These are phyloP conservation scores for Trichonephila clavipes DNA, from an alignment of 1,140 invertebrate genomes.

Conservation along the genomic window DNA sequence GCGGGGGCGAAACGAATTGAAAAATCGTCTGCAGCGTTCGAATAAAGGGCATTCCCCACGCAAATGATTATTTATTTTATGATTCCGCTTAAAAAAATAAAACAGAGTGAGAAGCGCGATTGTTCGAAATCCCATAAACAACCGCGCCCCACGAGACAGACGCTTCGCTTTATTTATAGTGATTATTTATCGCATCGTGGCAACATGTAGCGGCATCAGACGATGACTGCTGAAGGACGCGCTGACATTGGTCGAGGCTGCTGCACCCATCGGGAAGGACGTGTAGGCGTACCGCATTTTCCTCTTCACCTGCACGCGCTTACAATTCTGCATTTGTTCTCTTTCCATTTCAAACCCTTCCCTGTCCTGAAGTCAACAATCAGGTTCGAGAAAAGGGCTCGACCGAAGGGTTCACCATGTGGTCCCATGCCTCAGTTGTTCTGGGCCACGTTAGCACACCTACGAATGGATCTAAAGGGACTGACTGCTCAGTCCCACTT, in stretches of 20 bases:
- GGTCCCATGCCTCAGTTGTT: no score
- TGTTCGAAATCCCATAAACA: conserved; percentile 31
- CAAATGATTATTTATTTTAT: neutral
- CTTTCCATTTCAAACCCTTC: neutral
- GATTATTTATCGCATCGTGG: conserved; percentile 30
- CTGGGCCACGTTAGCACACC: no score
- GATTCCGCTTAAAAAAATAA: conserved; percentile 5
- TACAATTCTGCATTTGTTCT: neutral
- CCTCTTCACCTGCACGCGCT: conserved; percentile 5
- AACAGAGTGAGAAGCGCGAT: neutral
- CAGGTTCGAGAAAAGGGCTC: neutral
- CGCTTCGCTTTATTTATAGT: conserved; percentile 27
- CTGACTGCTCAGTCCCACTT: no score
- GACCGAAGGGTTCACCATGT: neutral
- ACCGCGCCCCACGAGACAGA: conserved; percentile 11
- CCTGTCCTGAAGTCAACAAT: neutral
- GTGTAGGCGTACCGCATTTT: conserved; percentile 22
- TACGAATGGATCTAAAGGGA: no score
- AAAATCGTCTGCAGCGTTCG: neutral
- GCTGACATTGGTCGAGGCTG: conserved; percentile 33
- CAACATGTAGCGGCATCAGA: conserved; percentile 33
- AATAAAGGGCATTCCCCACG: conserved; percentile 29
- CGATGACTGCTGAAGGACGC: conserved; percentile 24
- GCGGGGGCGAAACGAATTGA: neutral
- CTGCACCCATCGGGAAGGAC: conserved; percentile 28